These are phyloP conservation scores for Pseudococcus viburni DNA, from an alignment of 2,888 invertebrate genomes.

Conservation along the genomic window DNA sequence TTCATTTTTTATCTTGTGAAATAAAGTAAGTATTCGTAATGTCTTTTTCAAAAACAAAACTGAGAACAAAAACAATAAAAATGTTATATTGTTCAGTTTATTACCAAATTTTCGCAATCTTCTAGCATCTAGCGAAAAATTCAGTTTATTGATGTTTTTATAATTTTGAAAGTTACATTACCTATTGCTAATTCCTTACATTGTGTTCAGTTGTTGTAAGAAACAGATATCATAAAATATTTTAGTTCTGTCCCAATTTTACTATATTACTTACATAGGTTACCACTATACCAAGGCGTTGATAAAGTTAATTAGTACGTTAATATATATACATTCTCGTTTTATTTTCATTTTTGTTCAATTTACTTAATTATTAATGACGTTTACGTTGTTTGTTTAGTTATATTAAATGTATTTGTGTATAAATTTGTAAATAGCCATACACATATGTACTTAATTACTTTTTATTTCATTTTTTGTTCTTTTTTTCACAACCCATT, in stretches of 20 bases:
- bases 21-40: neutral
- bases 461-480: too few species aligned
- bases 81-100: too few species aligned
- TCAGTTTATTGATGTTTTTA: neutral
- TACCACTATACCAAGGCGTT: slow-evolving; percentile 66
- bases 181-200: neutral
- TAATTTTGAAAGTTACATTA: neutral
- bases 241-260: neutral
- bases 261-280: slow-evolving; percentile 41
- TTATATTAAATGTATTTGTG: neutral
- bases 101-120: neutral
- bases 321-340: neutral
- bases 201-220: slow-evolving; percentile 6
- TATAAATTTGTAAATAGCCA: neutral
- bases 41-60: neutral
- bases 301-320: slow-evolving; percentile 53
- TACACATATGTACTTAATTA: too few species aligned
- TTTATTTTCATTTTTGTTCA: slow-evolving; percentile 15
- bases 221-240: neutral
- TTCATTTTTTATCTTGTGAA: neutral
- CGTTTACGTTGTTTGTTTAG: neutral
- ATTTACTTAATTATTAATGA: slow-evolving; percentile 1
- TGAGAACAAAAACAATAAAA: neutral
- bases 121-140: neutral
- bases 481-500: too few species aligned